Evolutionary conservation across 1,140 invertebrate species (phyloP).

Genomic region (Venturia canescens): DNA sequence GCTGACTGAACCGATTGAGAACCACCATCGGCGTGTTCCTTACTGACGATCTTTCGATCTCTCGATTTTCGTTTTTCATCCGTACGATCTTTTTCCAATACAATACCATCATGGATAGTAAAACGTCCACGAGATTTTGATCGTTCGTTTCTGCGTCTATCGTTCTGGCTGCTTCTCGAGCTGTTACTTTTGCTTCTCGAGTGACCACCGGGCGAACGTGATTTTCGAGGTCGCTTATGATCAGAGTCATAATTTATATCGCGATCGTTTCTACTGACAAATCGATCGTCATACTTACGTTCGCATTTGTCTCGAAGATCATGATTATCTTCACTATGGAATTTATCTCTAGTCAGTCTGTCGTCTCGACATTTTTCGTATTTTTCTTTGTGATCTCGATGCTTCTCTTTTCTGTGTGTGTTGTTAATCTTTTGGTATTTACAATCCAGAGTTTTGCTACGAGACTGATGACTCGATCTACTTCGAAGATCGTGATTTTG

Average conservation of each 20-base stretch:
- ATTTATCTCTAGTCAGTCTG: not conserved
- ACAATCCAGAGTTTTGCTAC: constrained; percentile 41
- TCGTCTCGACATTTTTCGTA: not conserved
- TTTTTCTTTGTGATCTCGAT: not conserved
- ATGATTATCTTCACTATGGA: not conserved
- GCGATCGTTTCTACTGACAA: constrained; percentile 13
- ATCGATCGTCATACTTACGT: not conserved
- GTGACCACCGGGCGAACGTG: not conserved
- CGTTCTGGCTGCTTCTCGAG: not conserved
- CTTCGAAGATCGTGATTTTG: not conserved
- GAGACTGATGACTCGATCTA: constrained; percentile 38
- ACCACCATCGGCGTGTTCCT: not conserved
- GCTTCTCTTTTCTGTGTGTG: not conserved
- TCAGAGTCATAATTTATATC: constrained; percentile 23
- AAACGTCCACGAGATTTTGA: not conserved
- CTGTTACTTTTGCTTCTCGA: constrained; percentile 21
- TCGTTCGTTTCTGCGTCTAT: not conserved
- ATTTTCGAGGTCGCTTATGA: constrained; percentile 24
- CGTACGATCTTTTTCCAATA: not conserved
- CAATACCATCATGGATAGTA: not conserved
- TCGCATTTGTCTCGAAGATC: not conserved
- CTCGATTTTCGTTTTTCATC: not conserved
- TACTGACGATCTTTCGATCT: not conserved
- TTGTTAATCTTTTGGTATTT: constrained; percentile 33
- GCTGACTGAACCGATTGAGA: not conserved